Conservation (phyloP, 1,140 invertebrate genomes). For the Gonatopus flavifemur region DNA sequence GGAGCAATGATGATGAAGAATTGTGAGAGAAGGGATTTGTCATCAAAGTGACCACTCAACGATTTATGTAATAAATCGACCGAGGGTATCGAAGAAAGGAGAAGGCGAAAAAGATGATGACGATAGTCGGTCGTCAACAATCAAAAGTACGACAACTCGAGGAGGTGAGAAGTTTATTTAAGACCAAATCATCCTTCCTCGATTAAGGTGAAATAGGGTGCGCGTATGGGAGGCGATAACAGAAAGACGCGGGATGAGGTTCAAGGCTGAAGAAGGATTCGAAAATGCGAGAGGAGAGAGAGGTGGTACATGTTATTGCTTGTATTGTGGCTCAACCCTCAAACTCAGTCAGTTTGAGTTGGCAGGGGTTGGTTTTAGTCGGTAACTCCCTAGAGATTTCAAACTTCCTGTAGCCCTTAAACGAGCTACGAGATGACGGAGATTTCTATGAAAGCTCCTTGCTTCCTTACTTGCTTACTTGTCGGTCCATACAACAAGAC, state of each 20-base stretch:
- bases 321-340: constrained; percentile 50
- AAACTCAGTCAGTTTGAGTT: constrained; percentile 22
- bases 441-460: no score
- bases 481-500: no score
- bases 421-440: no score
- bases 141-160: no score
- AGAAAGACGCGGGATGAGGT: constrained; percentile 15
- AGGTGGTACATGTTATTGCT: constrained; percentile 50
- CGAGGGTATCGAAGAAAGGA: constrained; percentile 20
- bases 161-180: constrained; percentile 51
- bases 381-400: constrained; percentile 37
- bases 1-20: constrained; percentile 28
- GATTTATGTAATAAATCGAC: constrained; percentile 36
- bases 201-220: constrained; percentile 47
- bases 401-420: constrained; percentile 24
- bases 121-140: no score
- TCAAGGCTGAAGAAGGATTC: constrained; percentile 3
- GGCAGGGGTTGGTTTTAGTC: constrained; percentile 44
- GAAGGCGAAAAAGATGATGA: constrained; percentile 12
- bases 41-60: constrained; percentile 48
- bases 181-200: constrained; percentile 50
- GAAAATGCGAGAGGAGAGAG: constrained; percentile 9
- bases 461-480: no score
- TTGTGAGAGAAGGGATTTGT: constrained; percentile 8
- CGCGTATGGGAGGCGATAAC: constrained; percentile 21